Conservation (phyloP, 2,888 invertebrate genomes). For the Macrophya annulata region DNA sequence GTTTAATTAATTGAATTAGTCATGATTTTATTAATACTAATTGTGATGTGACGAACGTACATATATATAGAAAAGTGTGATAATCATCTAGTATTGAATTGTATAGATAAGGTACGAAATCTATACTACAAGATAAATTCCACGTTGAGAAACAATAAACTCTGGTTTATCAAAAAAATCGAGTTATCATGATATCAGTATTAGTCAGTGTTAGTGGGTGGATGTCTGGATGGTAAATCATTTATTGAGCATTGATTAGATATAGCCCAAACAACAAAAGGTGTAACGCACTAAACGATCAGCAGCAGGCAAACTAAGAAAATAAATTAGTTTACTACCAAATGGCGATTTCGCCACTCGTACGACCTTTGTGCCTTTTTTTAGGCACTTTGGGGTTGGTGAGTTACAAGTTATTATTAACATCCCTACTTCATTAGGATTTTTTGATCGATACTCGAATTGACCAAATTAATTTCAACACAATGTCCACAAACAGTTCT, state of each 20-base stretch:
- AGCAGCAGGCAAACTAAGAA: background rate
- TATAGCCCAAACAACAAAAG: constrained; percentile 27
- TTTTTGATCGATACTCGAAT: background rate
- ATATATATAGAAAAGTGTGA: background rate
- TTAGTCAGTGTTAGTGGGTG: constrained; percentile 42
- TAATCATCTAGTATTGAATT: constrained; percentile 7
- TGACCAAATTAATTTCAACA: background rate
- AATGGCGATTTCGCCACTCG: constrained; percentile 53
- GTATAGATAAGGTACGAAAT: constrained; percentile 29
- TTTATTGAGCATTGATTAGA: constrained; percentile 53
- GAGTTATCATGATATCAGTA: constrained; percentile 47
- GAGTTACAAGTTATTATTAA: constrained; percentile 27
- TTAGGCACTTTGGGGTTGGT: constrained; percentile 53
- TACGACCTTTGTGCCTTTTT: constrained; percentile 42
- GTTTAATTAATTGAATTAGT: background rate
- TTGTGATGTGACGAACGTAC: no score
- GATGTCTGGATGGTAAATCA: constrained; percentile 25
- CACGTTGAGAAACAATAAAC: constrained; percentile 44
- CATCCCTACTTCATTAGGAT: background rate
- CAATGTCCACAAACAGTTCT: background rate
- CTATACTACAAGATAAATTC: constrained; percentile 20
- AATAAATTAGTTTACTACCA: constrained; percentile 19
- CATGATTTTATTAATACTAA: background rate
- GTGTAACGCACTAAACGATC: constrained; percentile 7
- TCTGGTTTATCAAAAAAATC: constrained; percentile 52